Evolutionary conservation across 2,888 invertebrate species (phyloP), one percentile per base, ranked within the genome.

Genomic region (Clanis bilineata): DNA sequence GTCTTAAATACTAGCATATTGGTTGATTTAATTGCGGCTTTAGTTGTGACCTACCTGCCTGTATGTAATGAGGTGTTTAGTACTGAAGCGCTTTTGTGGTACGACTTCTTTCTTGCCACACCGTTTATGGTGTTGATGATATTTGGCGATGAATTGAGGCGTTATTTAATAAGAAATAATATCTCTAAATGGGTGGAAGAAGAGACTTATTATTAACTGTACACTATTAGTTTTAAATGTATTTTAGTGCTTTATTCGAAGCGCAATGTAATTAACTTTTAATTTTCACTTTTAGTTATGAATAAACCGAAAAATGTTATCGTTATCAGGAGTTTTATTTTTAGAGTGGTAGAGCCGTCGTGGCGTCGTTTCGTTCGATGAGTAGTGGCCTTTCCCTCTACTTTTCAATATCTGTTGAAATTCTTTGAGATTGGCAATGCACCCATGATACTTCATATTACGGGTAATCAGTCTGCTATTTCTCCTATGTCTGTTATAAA

Each of bases 91-190:
- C 84, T 96, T 60, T 82, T 93, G 62, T 94, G 94, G 83, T 86
- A 93, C 64, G 95, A 96, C 90, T 95, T 96, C 93, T 85, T 96
- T 67, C 93, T 95, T 5, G 94, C 95, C 0, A 59, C 95, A 12
- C 97, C 97, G 4, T 97, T 95, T 82, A 94, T 95, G 67, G 59
- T 96, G 32, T 84, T 96, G 9, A 97, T 97, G 86, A 93, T 97
- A 67, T 70, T 94, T 10, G 95, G 94, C 64, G 97, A 97, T 75
- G 97, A 97, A 83, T 62, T 94, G 7, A 93, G 97, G 64, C 94
- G 95, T 69, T 95, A 92, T 70, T 85, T 96, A 66, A 93, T 97
- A 39, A 93, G 97, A 64, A 93, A 93, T 64, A 93, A 93, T 74
- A 93, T 95, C 0, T 94, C 94, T 0, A 93, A 95, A 64, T 96